Percentiles rank a stretch among this genome's conserved stretches.
Conservation (phyloP, 1,140 invertebrate genomes). For the Pseudomyrmex flavicornis region DNA sequence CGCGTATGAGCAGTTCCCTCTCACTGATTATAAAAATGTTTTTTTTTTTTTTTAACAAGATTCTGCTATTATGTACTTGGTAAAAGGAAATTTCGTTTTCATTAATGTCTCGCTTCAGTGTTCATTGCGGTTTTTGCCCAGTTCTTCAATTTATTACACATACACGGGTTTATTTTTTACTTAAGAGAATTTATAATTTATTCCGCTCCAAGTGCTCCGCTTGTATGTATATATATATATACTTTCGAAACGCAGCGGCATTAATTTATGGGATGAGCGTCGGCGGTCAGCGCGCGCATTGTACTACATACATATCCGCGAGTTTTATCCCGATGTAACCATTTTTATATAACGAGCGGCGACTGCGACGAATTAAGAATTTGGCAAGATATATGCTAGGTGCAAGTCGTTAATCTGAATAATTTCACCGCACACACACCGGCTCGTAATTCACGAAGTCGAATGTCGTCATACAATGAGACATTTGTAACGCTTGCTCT, state of each 20-base stretch:
- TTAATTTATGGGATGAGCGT: constrained; percentile 49
- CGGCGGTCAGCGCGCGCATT: background rate
- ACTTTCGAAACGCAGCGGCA: constrained; percentile 42
- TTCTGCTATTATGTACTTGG: too few relatives aligned
- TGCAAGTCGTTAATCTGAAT: constrained; percentile 58
- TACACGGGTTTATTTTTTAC: constrained; percentile 18
- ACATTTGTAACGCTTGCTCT: constrained; percentile 67
- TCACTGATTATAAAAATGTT: too few relatives aligned
- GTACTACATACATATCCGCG: background rate
- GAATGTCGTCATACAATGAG: constrained; percentile 70
- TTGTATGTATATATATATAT: background rate
- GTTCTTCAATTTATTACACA: constrained; percentile 20
- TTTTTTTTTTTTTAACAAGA: too few relatives aligned
- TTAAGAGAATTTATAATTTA: constrained; percentile 41
- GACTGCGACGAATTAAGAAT: constrained; percentile 52
- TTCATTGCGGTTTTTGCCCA: background rate
- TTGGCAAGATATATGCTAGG: constrained; percentile 63
- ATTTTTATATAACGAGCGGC: constrained; percentile 38
- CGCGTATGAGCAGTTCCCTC: background rate
- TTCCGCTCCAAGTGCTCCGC: constrained; percentile 32
- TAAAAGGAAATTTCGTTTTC: background rate
- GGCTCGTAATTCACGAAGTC: constrained; percentile 67
- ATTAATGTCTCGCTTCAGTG: background rate
- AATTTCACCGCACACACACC: constrained; percentile 43
- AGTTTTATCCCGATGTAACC: constrained; percentile 13